Base-by-base conservation (phyloP, 2,113 vertebrate genomes). In the Phasianus colchicus region DNA sequence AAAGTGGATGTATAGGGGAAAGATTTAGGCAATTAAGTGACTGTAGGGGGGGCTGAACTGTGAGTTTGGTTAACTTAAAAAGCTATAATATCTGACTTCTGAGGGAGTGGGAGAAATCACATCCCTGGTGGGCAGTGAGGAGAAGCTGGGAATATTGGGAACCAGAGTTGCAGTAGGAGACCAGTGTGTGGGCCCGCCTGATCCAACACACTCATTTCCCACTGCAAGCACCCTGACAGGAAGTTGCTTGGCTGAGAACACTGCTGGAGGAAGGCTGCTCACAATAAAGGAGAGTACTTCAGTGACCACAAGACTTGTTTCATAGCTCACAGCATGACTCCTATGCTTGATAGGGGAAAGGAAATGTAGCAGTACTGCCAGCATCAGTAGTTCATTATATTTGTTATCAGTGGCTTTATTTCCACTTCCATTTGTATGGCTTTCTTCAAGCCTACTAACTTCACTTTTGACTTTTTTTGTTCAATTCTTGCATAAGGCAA, bases 181-280 rank as follows among this genome's bases (percentile, higher is more conserved):
- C 17, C 75, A 66, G 6, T 0, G 7, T 0, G 5, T 61, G 86
- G 58, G 75, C 25, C 75, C 27, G 3, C 0, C 6, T 54, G 80
- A 86, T 83, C 76, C 90, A 83, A 95, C 30, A 22, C 40, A 7
- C 13, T 75, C 32, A 4, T 7, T 40, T 88, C 64, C 67, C 48
- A 40, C 43, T 55, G 16, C 19, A 65, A 47, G 29, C 2, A 0
- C 30, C n/a, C 43, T 0, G 0, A 19, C 19, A 88, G 88, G 94
- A 91, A 91, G 63, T 43, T 57, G 54, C 72, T 88, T 54, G n/a
- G 30, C 87, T 74, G 73, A 55, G 48, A 95, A 92, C 0, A 0
- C 5, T 29, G 7, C 58, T 36, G 34, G 6, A 80, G 48, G 19
- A 83, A 77, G 36, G 40, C 45, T 67, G 61, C 47, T 89, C 1